A percentile compares a stretch with the other conserved stretches of the same genome.
phyloP scores from a whole-genome alignment of 2,888 invertebrate species.

The Junonia oenone region DNA sequence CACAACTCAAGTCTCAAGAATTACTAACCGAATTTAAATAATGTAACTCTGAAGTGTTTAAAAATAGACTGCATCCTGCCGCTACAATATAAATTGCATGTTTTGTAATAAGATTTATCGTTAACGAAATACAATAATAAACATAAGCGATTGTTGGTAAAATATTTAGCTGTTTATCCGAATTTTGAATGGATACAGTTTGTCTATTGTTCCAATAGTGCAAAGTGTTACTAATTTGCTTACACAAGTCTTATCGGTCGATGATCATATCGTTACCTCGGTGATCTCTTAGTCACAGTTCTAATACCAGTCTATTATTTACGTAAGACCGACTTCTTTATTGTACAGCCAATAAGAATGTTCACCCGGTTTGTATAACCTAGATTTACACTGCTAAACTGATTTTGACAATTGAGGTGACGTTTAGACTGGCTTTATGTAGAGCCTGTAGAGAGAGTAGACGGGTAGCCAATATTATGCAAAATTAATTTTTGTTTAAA shows the following conservation, averaged over 20 bases:
- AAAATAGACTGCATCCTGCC: background rate
- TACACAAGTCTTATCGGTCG: background rate
- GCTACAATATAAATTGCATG: background rate
- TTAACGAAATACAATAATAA: background rate
- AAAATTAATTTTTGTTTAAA: background rate
- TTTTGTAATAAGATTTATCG: background rate
- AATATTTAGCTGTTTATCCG: background rate
- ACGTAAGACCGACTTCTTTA: background rate
- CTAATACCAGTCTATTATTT: background rate
- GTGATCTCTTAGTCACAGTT: background rate
- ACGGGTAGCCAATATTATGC: too few relatives aligned
- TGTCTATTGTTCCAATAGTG: background rate
- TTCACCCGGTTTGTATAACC: background rate
- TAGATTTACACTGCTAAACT: background rate
- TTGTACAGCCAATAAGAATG: background rate
- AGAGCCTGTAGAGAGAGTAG: too few relatives aligned
- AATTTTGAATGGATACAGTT: background rate
- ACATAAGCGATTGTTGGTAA: background rate
- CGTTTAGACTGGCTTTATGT: background rate
- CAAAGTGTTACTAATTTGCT: background rate
- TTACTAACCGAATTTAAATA: too few relatives aligned
- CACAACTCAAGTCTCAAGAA: too few relatives aligned
- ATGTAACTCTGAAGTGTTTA: background rate
- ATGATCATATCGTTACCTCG: background rate
- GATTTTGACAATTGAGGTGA: background rate